phyloP scores from a whole-genome alignment of 1,140 invertebrate species.

The Cotesia vestalis region DNA sequence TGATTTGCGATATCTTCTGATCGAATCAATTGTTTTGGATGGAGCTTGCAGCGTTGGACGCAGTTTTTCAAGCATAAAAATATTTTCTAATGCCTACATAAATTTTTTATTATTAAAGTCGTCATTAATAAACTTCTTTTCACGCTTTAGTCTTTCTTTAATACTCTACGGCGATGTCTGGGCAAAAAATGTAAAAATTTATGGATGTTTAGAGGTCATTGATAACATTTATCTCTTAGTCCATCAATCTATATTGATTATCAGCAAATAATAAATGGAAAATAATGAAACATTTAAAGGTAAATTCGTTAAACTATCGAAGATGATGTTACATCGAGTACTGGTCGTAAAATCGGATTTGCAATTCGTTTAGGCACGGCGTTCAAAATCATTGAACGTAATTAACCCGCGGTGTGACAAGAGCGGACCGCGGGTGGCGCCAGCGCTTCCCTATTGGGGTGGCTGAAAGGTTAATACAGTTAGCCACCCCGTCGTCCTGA shows the following conservation, averaged over 20 bases:
- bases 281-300: background rate
- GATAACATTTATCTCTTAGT: no score
- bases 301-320: background rate
- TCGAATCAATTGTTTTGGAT: no score
- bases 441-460: conserved; percentile 45
- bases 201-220: no score
- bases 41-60: no score
- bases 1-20: no score
- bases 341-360: conserved; percentile 55
- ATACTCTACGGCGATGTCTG: no score
- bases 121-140: no score
- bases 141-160: no score
- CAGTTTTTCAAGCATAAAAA: no score
- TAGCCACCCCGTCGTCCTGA: conserved; percentile 56
- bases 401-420: conserved; percentile 60
- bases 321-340: conserved; percentile 32
- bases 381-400: conserved; percentile 63
- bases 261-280: background rate
- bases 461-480: conserved; percentile 65
- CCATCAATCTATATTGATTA: background rate
- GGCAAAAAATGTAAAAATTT: no score
- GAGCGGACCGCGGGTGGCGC: conserved; percentile 43
- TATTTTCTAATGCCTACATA: no score
- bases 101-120: no score
- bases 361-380: conserved; percentile 60